These are phyloP conservation scores for Xenopus laevis DNA, from an alignment of 2,113 vertebrate genomes.

Conservation along the genomic window DNA sequence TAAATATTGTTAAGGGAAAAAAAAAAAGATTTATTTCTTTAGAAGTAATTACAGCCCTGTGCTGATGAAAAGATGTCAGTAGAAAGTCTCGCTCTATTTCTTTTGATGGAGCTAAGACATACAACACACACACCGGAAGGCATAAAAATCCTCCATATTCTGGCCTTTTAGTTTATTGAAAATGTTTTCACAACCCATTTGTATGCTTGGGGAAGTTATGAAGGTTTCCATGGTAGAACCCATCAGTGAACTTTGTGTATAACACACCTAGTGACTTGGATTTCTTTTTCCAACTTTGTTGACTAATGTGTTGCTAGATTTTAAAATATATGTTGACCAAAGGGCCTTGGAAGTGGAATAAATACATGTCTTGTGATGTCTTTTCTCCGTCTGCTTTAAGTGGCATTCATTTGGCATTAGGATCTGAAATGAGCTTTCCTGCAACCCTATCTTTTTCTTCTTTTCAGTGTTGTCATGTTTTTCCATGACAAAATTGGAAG, in stretches of 20 bases:
- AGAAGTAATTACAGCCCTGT: conserved; percentile 34
- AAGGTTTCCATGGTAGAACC: conserved; percentile 47
- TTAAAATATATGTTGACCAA: neutral
- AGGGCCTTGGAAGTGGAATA: neutral
- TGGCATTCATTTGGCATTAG: neutral
- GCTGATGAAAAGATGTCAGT: conserved; percentile 49
- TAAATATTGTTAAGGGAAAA: conserved; percentile 43
- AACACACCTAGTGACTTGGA: neutral
- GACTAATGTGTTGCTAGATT: neutral
- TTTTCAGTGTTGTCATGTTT: neutral
- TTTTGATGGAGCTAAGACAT: conserved; percentile 47
- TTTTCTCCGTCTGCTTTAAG: neutral
- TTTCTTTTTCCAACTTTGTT: neutral
- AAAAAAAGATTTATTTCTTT: conserved; percentile 56
- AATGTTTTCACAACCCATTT: conserved; percentile 45
- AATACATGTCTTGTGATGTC: neutral
- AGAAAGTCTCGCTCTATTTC: conserved; percentile 51
- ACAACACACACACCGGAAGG: conserved; percentile 40
- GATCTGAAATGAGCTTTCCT: neutral
- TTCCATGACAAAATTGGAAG: neutral
- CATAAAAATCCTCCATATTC: conserved; percentile 8
- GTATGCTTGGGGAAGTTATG: conserved; percentile 49
- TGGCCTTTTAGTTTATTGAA: neutral
- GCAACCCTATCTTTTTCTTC: neutral
- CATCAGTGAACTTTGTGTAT: conserved; percentile 1